Evolutionary conservation across 1,140 invertebrate genomes (phyloP).

Genomic region (Plectrocnemia conspersa): DNA sequence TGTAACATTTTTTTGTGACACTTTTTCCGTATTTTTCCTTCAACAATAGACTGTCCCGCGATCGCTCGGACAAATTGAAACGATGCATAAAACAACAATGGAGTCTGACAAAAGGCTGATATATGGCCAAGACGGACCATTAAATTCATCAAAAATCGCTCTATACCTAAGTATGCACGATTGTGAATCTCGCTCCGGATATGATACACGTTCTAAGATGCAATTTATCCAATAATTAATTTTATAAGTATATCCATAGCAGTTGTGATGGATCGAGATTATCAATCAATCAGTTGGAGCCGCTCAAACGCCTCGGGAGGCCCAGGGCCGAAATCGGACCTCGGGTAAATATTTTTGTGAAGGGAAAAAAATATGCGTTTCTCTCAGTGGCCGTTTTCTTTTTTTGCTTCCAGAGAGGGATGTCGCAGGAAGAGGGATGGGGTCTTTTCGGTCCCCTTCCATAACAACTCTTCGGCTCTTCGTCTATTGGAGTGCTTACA

Average conservation of each 20-base stretch:
- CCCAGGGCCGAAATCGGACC: no score
- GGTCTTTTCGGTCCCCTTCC: conserved; percentile 16
- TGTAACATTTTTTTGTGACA: no score
- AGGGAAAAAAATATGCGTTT: conserved; percentile 5
- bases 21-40: no score
- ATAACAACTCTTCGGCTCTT: conserved; percentile 21
- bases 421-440: conserved; percentile 7
- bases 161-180: no score
- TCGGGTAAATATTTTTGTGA: no score
- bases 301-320: conserved; percentile 1
- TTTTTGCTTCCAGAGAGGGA: conserved; percentile 2
- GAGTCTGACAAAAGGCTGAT: no score
- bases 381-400: conserved; percentile 9
- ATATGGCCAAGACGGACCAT: no score
- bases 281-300: conserved; percentile 5
- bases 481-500: conserved; percentile 24
- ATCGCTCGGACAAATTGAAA: no score
- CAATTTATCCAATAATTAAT: conserved; percentile 7
- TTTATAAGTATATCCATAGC: background rate
- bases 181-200: background rate
- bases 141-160: no score
- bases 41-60: no score
- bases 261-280: conserved; percentile 5
- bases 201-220: background rate
- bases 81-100: no score